phyloP scores from a whole-genome alignment of 2,113 vertebrate species.

The Pollimyrus isidori region DNA sequence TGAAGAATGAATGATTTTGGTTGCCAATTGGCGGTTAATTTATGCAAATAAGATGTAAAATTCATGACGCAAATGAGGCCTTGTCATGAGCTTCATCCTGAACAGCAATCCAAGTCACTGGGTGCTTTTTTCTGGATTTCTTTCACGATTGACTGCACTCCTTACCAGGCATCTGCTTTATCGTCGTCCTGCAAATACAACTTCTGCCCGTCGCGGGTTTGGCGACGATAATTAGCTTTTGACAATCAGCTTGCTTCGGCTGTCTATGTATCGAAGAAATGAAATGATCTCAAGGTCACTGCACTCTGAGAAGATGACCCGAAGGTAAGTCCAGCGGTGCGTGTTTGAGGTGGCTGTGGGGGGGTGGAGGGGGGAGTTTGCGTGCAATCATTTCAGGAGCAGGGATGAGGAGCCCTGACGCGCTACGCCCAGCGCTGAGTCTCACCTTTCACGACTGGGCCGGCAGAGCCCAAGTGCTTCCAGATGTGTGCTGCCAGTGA shows the following conservation, averaged over 20 bases:
- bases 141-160: neutral
- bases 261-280: neutral
- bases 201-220: neutral
- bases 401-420: neutral
- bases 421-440: constrained; percentile 37
- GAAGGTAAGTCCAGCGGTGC: neutral
- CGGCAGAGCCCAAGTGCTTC: constrained; percentile 66
- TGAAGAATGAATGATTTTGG: neutral
- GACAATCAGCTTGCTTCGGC: neutral
- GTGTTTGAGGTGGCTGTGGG: neutral
- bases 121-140: neutral
- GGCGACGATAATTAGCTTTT: neutral
- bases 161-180: neutral
- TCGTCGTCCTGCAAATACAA: neutral
- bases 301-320: neutral
- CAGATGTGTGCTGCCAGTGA: constrained; percentile 57
- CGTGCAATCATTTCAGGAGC: neutral
- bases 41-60: neutral
- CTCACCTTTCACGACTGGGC: constrained; percentile 64
- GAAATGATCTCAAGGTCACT: neutral
- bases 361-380: neutral
- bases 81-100: neutral
- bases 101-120: neutral
- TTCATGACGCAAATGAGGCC: neutral
- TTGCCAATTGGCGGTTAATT: neutral